These are phyloP conservation scores for Dasysyrphus albostriatus DNA, from an alignment of 2,888 invertebrate genomes.

Conservation along the genomic window DNA sequence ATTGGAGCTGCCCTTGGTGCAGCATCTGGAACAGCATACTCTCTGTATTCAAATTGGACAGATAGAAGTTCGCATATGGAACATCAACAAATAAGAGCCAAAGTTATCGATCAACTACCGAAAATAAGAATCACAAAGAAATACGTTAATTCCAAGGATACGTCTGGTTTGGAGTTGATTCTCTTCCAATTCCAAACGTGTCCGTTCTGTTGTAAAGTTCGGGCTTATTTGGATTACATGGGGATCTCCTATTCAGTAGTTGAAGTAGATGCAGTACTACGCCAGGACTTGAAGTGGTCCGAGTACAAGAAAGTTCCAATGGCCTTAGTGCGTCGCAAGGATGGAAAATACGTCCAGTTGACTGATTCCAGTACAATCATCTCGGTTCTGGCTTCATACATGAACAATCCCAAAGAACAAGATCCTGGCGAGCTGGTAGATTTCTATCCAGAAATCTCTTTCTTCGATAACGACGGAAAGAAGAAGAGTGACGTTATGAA, in stretches of 20 bases:
- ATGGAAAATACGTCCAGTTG: conserved; percentile 91
- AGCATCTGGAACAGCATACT: conserved; percentile 85
- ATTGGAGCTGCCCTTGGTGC: conserved; percentile 87
- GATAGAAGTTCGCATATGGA: conserved; percentile 82
- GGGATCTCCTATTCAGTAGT: conserved; percentile 97
- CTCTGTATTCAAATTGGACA: conserved; percentile 79
- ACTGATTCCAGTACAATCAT: conserved; percentile 97
- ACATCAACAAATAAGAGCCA: conserved; percentile 80
- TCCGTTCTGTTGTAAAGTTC: conserved; percentile 97
- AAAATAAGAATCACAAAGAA: conserved; percentile 86
- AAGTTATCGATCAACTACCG: conserved; percentile 84
- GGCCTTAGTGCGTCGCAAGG: conserved; percentile 89
- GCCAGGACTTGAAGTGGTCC: conserved; percentile 96
- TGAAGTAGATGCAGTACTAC: conserved; percentile 97
- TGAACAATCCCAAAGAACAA: conserved; percentile 85
- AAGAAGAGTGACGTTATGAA: conserved; percentile 91
- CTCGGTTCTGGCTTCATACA: conserved; percentile 92
- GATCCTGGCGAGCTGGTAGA: conserved; percentile 89
- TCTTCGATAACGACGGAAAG: conserved; percentile 88
- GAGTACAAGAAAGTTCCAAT: conserved; percentile 98
- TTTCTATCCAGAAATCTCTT: conserved; percentile 90
- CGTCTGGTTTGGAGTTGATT: conserved; percentile 90
- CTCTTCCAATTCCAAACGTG: conserved; percentile 99
- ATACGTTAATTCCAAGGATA: conserved; percentile 88
- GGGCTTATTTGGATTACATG: conserved; percentile 95